These are phyloP conservation scores for Nephrotoma guestfalica DNA, from an alignment of 2,888 invertebrate species.

Conservation along the genomic window DNA sequence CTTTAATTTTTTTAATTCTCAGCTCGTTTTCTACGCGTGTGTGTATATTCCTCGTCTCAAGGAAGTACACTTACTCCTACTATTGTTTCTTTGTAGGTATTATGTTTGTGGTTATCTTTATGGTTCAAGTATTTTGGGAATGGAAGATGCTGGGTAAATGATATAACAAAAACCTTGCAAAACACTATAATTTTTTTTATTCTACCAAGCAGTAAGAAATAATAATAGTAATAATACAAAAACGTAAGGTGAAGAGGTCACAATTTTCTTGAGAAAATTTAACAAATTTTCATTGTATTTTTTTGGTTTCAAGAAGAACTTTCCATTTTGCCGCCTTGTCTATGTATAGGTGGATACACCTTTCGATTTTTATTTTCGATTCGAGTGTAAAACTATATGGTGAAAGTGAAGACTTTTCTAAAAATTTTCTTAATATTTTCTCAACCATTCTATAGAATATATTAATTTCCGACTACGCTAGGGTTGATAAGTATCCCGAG, in stretches of 20 bases:
- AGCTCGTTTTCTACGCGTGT: background rate
- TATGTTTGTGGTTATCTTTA: background rate
- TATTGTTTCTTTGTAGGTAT: background rate
- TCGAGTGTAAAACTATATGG: background rate
- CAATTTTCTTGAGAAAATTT: background rate
- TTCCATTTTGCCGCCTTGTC: background rate
- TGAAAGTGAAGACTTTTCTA: background rate
- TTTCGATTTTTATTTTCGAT: background rate
- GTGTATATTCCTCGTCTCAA: background rate
- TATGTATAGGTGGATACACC: background rate
- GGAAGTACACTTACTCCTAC: background rate
- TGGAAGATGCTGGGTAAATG: background rate
- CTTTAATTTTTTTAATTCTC: background rate
- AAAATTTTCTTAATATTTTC: background rate
- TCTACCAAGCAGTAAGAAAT: background rate
- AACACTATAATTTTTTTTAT: background rate
- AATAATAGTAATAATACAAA: background rate
- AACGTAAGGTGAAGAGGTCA: background rate
- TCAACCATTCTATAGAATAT: background rate
- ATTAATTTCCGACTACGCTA: background rate
- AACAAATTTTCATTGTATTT: background rate
- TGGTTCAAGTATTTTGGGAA: background rate
- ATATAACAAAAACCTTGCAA: background rate
- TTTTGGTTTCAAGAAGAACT: background rate
- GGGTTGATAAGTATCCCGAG: background rate